A percentile compares a stretch with the other conserved stretches of the same genome.
These are phyloP conservation scores for Drosophila greeni DNA, from an alignment of 2,888 invertebrate species.

Conservation along the genomic window DNA sequence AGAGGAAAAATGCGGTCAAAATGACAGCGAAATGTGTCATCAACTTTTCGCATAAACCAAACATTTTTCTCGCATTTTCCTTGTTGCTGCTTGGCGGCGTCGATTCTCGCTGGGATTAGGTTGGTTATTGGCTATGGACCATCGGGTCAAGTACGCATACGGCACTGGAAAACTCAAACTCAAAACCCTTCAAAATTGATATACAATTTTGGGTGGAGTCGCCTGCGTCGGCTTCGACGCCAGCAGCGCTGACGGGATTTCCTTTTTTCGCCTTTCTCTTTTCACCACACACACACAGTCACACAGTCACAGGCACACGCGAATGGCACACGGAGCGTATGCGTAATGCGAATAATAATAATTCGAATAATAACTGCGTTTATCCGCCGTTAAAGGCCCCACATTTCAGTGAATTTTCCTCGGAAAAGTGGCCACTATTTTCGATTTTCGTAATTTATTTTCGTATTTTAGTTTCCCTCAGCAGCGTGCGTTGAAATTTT, in stretches of 20 bases:
- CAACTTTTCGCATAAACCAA: slow-evolving; percentile 78
- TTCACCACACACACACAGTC: slow-evolving; percentile 26
- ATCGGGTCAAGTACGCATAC: slow-evolving; percentile 26
- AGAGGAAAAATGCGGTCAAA: slow-evolving; percentile 77
- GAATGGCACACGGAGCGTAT: slow-evolving; percentile 51
- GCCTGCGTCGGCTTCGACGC: slow-evolving; percentile 56
- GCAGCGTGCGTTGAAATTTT: slow-evolving; percentile 74
- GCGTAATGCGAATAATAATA: slow-evolving; percentile 53
- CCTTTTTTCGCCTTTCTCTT: slow-evolving; percentile 18
- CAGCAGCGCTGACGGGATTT: slow-evolving; percentile 35
- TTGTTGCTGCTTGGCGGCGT: slow-evolving; percentile 45
- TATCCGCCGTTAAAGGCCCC: slow-evolving; percentile 21
- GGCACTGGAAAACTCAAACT: slow-evolving; percentile 18
- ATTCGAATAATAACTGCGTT: slow-evolving; percentile 35
- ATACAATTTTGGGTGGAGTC: slow-evolving; percentile 73
- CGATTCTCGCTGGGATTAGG: slow-evolving; percentile 23
- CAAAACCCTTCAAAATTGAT: slow-evolving; percentile 53
- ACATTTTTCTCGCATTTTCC: slow-evolving; percentile 79
- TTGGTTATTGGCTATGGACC: slow-evolving; percentile 14
- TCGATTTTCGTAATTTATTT: slow-evolving; percentile 48
- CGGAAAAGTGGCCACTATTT: slow-evolving; percentile 27
- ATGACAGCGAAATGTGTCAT: slow-evolving; percentile 78
- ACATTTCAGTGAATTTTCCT: slow-evolving; percentile 35
- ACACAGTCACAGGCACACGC: slow-evolving; percentile 23
- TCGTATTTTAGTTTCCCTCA: slow-evolving; percentile 65